Evolutionary conservation across 2,113 vertebrate species (phyloP).

Genomic region (Pollachius pollachius): DNA sequence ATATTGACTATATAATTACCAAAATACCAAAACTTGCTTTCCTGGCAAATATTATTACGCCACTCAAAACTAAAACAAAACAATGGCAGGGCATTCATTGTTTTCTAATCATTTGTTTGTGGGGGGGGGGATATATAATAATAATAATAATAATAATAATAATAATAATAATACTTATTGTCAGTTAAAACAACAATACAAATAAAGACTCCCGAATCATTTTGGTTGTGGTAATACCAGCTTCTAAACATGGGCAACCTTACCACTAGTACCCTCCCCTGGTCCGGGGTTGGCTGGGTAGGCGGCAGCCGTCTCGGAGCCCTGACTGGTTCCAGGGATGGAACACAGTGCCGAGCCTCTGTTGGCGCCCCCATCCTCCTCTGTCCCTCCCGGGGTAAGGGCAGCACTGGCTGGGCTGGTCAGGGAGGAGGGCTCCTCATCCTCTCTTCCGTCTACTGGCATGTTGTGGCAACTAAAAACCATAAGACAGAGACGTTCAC

Average conservation of each 20-base stretch:
- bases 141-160: too few relatives aligned
- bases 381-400: slow-evolving; percentile 51
- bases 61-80: neutral
- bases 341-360: slow-evolving; percentile 42
- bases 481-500: slow-evolving; percentile 6
- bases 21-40: neutral
- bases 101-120: neutral
- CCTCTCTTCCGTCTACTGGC: slow-evolving; percentile 68
- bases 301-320: slow-evolving; percentile 51
- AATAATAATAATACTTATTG: neutral
- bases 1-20: neutral
- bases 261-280: slow-evolving; percentile 57
- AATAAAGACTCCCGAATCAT: neutral
- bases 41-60: neutral
- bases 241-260: slow-evolving; percentile 34
- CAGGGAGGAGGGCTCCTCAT: slow-evolving; percentile 51
- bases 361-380: slow-evolving; percentile 62
- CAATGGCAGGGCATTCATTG: neutral
- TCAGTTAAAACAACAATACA: neutral
- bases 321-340: slow-evolving; percentile 50
- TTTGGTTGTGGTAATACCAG: neutral
- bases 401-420: slow-evolving; percentile 64
- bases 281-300: slow-evolving; percentile 48
- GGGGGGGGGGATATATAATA: too few relatives aligned
- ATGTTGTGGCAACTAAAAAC: slow-evolving; percentile 59